Evolutionary conservation across 1,140 invertebrate species (phyloP), one percentile per base, ranked within the genome.

Genomic region (Copidosoma floridanum): DNA sequence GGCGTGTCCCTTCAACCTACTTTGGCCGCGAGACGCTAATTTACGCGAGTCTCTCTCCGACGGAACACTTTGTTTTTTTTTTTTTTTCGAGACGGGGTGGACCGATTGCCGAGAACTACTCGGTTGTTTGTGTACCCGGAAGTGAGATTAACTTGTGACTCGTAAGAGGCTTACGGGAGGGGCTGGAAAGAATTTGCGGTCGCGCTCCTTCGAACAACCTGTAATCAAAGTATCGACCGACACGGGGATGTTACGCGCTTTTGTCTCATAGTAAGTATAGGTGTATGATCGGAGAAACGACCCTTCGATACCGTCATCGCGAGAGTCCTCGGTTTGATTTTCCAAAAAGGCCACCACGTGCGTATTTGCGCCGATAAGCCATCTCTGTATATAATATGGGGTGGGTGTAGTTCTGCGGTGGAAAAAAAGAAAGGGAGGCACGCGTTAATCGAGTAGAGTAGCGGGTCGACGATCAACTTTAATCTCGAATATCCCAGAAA

Each of bases 401-500:
- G n/a, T n/a, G 54, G 57, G 59, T 37, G 64, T 23, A 52, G 62
- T 11, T 14, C 40, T 6, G 37, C 16, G 32, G 21, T 26, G 18
- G 29, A 18, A 48, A 38, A 46, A 37, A 40, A 61, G 48, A 64
- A 21, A 41, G 23, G 41, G 47, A 51, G 29, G 47, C 23, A 54
- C 23, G 50, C 27, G 40, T 60, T 60, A 60, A 60, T 60, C 57
- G 57, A 16, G 50, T 12, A 53, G 43, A 56, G 52, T 61, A 61
- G 52, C 26, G 35, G n/a, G 51, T 20, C 52, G 43, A 61, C 43
- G 29, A 50, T 55, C 51, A 54, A 50, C 59, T 61, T 61, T 50
- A 61, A 61, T 61, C 46, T 61, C 46, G 59, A 61, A 62, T n/a
- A n/a, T 56, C 57, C 53, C 60, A 56, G 53, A 62, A 56, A 51